Percentiles rank a stretch among this genome's conserved stretches.
Conservation (phyloP, 2,113 vertebrate genomes). For the Nothobranchius furzeri region DNA sequence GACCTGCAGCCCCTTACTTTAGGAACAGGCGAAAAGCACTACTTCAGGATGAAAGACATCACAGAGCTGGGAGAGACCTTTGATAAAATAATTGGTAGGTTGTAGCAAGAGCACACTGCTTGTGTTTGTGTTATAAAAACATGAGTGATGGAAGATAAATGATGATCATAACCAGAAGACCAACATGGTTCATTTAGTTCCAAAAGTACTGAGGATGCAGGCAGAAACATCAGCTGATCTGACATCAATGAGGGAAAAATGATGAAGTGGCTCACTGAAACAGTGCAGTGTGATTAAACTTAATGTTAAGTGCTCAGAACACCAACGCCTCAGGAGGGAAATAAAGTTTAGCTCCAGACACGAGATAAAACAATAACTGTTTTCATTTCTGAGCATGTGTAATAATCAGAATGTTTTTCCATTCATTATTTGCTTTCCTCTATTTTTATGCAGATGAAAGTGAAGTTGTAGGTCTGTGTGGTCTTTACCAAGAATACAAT, state of each 20-base stretch:
- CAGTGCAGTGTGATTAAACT: conserved; percentile 6
- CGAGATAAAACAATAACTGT: neutral
- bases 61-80: conserved; percentile 44
- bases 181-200: conserved; percentile 8
- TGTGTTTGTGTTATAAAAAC: too few relatives aligned
- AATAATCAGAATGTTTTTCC: neutral
- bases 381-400: neutral
- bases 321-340: conserved; percentile 1
- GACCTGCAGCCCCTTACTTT: conserved; percentile 60
- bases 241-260: conserved; percentile 8
- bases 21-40: conserved; percentile 49
- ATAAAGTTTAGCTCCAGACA: neutral
- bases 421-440: conserved; percentile 4
- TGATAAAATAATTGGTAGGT: conserved; percentile 77
- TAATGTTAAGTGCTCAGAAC: neutral
- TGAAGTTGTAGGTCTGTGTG: conserved; percentile 67
- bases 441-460: conserved; percentile 65
- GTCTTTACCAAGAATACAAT: conserved; percentile 64
- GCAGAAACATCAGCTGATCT: conserved; percentile 12
- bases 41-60: conserved; percentile 54
- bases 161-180: conserved; percentile 7
- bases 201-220: conserved; percentile 14
- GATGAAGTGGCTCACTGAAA: conserved; percentile 9
- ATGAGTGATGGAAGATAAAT: neutral
- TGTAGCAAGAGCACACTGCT: neutral